Evolutionary conservation across 2,797 vertebrate genomes (phyloP), one percentile per base, ranked within the genome.

Genomic region (Meriones psammophilus): DNA sequence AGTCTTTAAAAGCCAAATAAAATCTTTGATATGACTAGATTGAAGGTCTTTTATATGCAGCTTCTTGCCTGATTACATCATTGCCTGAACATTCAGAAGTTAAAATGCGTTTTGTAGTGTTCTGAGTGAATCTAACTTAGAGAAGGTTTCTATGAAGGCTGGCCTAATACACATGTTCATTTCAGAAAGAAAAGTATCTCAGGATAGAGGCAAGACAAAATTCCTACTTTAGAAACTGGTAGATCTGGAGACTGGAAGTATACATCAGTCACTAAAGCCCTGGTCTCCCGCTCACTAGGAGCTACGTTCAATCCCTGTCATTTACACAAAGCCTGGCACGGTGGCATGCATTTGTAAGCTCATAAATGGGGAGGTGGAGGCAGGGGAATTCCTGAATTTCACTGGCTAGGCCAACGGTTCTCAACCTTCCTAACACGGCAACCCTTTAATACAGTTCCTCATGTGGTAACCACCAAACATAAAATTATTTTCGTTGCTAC

Each of bases 181-280:
- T 78, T 81, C 24, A 64, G 64, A 26, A 71, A 78, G 85, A 88
- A 71, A 60, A 62, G 2, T 3, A 68, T 68, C 89, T 94, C 24
- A 36, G 28, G 28, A 46, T 3, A 26, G 24, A 60, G 8, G 3
- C 28, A 12, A 20, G 36, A 26, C 0, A 60, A 90, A 94, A 87
- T 77, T 8, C n/a, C 76, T 54, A 58, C 77, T 95, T 93, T 66
- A 50, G 85, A 96, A 93, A 91, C n/a, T 76, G n/a, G 56, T 20
- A 69, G 64, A n/a, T 54, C n/a, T 50, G 33, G 10, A 24, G 7
- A 36, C 20, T 8, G n/a, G 20, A 30, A 5, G 22, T 20, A n/a
- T 68, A 66, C 12, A 86, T 54, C 18, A 24, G 12, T 86, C 46
- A 86, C 30, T 54, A 86, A 39, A 36, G 15, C 2, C 4, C 50